A percentile compares a stretch with the other conserved stretches of the same genome.
Conservation (phyloP, 2,113 vertebrate species). For the Acrocephalus arundinaceus region DNA sequence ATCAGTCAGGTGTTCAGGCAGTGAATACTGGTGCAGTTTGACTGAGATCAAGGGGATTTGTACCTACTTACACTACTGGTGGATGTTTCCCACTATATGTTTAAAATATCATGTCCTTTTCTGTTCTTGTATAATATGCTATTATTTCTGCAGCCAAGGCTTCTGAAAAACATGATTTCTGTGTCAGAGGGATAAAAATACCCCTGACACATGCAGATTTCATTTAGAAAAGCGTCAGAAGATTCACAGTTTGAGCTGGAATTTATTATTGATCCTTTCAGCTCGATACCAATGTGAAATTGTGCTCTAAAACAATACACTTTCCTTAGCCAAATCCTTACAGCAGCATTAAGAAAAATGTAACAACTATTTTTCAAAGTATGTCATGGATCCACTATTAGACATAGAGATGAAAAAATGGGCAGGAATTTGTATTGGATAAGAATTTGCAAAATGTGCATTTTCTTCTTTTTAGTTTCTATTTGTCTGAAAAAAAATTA, state of each 20-base stretch:
- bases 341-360: background rate
- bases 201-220: background rate
- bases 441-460: background rate
- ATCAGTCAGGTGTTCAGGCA: background rate
- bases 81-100: background rate
- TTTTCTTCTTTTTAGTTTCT: background rate
- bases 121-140: background rate
- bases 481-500: background rate
- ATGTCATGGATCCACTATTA: background rate
- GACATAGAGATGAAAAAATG: background rate
- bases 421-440: background rate
- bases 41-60: background rate
- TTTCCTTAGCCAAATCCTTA: background rate
- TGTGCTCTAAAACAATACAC: background rate
- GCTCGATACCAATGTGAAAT: background rate
- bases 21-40: background rate
- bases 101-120: conserved; percentile 29
- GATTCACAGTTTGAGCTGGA: conserved; percentile 1
- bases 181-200: conserved; percentile 50
- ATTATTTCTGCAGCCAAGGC: background rate
- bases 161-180: conserved; percentile 32
- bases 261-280: conserved; percentile 44
- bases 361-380: background rate
- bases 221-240: conserved; percentile 28
- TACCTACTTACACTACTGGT: background rate